Conservation (phyloP, 1,140 invertebrate species). For the Cardiocondyla obscurior region DNA sequence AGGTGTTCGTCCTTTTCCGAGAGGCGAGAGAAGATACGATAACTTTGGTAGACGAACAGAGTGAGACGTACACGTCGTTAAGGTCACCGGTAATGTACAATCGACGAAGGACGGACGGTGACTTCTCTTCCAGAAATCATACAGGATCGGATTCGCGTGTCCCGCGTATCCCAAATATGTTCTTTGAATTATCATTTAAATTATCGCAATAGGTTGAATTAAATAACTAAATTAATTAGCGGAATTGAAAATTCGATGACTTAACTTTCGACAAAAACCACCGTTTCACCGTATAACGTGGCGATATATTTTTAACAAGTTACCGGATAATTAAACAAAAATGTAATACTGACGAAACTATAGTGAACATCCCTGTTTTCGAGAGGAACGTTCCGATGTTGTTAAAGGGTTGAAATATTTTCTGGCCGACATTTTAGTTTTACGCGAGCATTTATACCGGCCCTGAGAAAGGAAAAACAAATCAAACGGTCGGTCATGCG, state of each 20-base stretch:
- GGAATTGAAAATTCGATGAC: neutral
- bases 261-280: neutral
- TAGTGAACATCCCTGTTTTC: neutral
- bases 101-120: constrained; percentile 69
- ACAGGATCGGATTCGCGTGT: constrained; percentile 46
- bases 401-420: neutral
- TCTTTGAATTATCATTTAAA: neutral
- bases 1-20: constrained; percentile 50
- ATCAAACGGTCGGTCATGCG: constrained; percentile 63
- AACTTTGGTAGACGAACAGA: constrained; percentile 29
- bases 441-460: constrained; percentile 2
- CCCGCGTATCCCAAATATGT: neutral
- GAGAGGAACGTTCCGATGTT: neutral
- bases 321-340: neutral
- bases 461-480: constrained; percentile 68
- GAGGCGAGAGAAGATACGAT: constrained; percentile 54
- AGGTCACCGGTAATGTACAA: constrained; percentile 61
- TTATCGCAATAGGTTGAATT: neutral
- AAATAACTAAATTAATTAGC: neutral
- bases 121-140: constrained; percentile 57
- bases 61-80: constrained; percentile 50
- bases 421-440: neutral
- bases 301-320: neutral
- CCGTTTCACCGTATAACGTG: neutral
- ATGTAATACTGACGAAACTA: neutral